Percentiles rank a stretch among this genome's conserved stretches.
Conservation (phyloP, 1,140 invertebrate species). For the Cecropterus lyciades region DNA sequence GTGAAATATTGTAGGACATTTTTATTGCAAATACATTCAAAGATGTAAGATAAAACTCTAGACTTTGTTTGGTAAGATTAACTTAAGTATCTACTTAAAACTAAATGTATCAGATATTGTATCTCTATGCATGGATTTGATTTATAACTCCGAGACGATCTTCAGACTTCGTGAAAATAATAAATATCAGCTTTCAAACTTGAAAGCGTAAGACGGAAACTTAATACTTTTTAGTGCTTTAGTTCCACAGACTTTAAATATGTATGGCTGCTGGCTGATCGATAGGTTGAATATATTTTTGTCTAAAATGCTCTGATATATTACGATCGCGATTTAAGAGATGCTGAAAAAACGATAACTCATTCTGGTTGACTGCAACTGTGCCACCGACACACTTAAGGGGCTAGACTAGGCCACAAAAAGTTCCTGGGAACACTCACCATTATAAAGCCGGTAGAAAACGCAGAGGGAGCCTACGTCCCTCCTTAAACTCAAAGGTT, state of each 20-base stretch:
- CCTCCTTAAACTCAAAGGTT: no score
- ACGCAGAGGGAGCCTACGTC: no score
- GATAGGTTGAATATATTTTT: no score
- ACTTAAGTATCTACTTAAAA: neutral
- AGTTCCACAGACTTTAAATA: conserved; percentile 10
- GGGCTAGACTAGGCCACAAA: no score
- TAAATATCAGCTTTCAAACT: conserved; percentile 14
- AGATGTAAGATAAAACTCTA: neutral
- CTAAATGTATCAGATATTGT: neutral
- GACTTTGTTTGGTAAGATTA: neutral
- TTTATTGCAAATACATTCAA: conserved; percentile 2
- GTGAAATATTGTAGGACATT: conserved; percentile 2
- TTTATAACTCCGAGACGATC: conserved; percentile 7
- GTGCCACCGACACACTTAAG: no score
- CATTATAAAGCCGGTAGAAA: no score
- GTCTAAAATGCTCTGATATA: no score
- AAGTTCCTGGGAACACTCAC: no score
- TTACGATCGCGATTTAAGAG: no score
- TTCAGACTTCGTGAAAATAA: conserved; percentile 7
- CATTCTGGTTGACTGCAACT: no score
- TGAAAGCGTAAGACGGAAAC: conserved; percentile 1
- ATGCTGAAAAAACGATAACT: no score
- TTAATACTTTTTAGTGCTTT: conserved; percentile 12
- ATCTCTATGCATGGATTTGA: conserved; percentile 1
- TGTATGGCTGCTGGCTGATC: neutral